These are phyloP conservation scores for Labia minor DNA, from an alignment of 2,888 invertebrate genomes.

Conservation along the genomic window DNA sequence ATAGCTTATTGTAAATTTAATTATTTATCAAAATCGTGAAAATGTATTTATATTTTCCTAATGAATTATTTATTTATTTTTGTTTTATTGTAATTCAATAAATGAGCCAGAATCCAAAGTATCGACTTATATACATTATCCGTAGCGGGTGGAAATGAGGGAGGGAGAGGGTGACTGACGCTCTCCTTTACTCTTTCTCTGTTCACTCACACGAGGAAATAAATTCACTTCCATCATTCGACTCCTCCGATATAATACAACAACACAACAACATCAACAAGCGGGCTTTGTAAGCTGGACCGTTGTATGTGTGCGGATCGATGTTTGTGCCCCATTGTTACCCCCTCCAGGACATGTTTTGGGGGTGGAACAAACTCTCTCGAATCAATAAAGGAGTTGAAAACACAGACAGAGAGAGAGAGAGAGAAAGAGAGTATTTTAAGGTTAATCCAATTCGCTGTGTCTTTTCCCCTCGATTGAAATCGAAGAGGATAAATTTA, in stretches of 20 bases:
- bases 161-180: background rate
- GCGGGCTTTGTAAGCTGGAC: background rate
- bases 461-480: background rate
- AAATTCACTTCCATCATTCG: slow-evolving; percentile 13
- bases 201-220: background rate
- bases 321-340: slow-evolving; percentile 3
- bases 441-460: background rate
- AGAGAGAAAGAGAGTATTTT: background rate
- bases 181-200: background rate
- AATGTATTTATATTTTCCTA: too few relatives aligned
- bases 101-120: background rate
- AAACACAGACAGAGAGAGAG: background rate
- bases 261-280: background rate
- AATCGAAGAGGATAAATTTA: too few relatives aligned
- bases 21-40: too few relatives aligned
- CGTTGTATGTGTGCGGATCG: background rate
- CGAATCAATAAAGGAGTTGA: slow-evolving; percentile 9
- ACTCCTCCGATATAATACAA: background rate
- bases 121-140: background rate
- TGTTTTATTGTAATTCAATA: too few relatives aligned
- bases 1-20: too few relatives aligned
- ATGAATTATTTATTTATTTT: too few relatives aligned
- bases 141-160: background rate
- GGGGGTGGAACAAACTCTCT: background rate
- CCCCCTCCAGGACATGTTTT: background rate